These are phyloP conservation scores for Cryptocheilus praepositus DNA, from an alignment of 2,888 invertebrate species.

Conservation along the genomic window DNA sequence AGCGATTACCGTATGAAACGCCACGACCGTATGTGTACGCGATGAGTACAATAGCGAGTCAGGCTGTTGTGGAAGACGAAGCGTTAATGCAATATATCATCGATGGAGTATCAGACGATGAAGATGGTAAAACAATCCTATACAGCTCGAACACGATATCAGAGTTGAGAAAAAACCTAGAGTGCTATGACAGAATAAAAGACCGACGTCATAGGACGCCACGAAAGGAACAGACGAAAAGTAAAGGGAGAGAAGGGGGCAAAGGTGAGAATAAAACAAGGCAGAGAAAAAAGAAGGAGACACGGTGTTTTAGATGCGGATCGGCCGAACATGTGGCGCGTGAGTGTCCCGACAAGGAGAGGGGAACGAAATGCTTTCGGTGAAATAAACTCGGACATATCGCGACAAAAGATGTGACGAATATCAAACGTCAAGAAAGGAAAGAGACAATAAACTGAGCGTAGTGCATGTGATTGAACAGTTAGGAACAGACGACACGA, in stretches of 20 bases:
- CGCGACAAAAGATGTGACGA: no score
- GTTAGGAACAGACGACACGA: no score
- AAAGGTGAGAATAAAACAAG: no score
- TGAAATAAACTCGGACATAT: no score
- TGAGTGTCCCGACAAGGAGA: no score
- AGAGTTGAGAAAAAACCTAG: slow-evolving; percentile 14
- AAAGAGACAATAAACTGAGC: no score
- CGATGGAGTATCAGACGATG: neutral
- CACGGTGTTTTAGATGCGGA: no score
- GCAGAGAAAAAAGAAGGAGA: no score
- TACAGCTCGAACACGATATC: slow-evolving; percentile 10
- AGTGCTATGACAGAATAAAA: slow-evolving; percentile 22
- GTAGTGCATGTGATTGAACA: no score
- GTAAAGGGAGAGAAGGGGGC: neutral
- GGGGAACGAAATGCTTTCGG: no score
- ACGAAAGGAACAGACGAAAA: slow-evolving; percentile 10
- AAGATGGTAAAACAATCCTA: neutral
- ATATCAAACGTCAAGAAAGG: no score
- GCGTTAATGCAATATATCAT: slow-evolving; percentile 5
- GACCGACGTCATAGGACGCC: slow-evolving; percentile 2
- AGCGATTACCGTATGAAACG: slow-evolving; percentile 24
- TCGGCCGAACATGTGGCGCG: no score
- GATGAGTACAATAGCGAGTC: neutral
- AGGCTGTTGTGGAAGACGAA: neutral
- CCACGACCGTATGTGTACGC: slow-evolving; percentile 27